Conservation (phyloP, 2,888 invertebrate species). For the Eristalis tenax region DNA sequence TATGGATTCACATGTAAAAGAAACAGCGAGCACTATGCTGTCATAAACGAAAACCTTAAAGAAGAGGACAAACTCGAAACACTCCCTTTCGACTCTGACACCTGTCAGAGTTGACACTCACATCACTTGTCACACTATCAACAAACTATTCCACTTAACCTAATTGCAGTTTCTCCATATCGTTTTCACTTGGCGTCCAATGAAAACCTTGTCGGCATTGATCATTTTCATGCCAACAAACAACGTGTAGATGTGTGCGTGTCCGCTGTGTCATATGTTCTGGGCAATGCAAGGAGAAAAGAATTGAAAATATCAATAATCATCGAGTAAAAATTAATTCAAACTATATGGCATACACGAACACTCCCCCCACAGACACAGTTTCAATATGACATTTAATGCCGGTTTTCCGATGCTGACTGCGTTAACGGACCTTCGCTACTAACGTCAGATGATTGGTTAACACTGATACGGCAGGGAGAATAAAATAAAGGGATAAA, state of each 20-base stretch:
- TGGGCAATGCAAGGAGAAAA: background rate
- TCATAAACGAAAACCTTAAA: no score
- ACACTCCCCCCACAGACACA: background rate
- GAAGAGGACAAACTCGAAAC: background rate
- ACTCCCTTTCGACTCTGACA: background rate
- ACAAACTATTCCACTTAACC: background rate
- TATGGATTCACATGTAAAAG: no score
- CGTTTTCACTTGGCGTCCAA: background rate
- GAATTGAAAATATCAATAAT: slow-evolving; percentile 51
- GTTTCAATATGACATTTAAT: background rate
- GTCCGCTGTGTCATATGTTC: slow-evolving; percentile 45
- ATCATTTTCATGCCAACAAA: background rate
- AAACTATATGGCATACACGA: slow-evolving; percentile 7
- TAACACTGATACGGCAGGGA: slow-evolving; percentile 14
- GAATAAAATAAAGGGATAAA: slow-evolving; percentile 36
- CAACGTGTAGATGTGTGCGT: background rate
- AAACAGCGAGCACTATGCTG: no score
- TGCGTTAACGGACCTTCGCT: background rate
- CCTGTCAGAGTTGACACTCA: background rate
- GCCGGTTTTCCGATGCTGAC: background rate
- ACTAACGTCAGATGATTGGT: slow-evolving; percentile 19
- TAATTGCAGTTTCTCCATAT: background rate
- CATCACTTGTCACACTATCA: background rate
- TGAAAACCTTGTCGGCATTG: background rate
- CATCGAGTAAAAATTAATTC: slow-evolving; percentile 46